phyloP scores from a whole-genome alignment of 2,797 vertebrate genomes.

The Pseudochirops corinnae region DNA sequence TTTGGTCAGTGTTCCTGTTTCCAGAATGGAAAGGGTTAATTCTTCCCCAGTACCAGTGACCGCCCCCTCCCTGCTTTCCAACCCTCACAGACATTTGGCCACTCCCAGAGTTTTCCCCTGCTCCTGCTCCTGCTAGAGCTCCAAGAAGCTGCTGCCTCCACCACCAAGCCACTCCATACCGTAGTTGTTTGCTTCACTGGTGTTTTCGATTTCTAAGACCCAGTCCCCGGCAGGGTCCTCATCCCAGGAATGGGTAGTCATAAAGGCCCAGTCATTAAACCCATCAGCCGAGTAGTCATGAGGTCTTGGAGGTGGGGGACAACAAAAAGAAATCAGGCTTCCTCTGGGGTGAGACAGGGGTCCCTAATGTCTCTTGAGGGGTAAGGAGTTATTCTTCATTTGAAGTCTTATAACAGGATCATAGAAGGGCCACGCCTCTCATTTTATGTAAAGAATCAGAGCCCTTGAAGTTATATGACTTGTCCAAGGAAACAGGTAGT shows the following conservation, averaged over 20 bases:
- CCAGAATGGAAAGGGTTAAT: accelerated
- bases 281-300: constrained; percentile 95
- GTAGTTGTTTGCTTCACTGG: constrained; percentile 87
- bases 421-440: neutral
- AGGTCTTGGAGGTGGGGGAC: constrained; percentile 84
- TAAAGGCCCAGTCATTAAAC: constrained; percentile 98
- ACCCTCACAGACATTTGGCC: accelerated
- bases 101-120: neutral
- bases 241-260: constrained; percentile 97
- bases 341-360: neutral
- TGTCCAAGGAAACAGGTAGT: neutral
- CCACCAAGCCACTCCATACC: constrained; percentile 72
- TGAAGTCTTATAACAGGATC: neutral
- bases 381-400: neutral
- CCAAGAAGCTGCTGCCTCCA: too few species aligned
- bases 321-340: constrained; percentile 2
- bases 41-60: neutral
- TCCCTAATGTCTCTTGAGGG: neutral
- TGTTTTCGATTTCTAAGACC: constrained; percentile 94
- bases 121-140: too few species aligned
- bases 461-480: neutral
- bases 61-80: neutral
- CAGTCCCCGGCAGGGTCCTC: constrained; percentile 95
- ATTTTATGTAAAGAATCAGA: neutral
- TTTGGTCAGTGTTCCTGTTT: constrained; percentile 95